Conservation (phyloP, 2,797 vertebrate species). For the Caiman crocodilus region DNA sequence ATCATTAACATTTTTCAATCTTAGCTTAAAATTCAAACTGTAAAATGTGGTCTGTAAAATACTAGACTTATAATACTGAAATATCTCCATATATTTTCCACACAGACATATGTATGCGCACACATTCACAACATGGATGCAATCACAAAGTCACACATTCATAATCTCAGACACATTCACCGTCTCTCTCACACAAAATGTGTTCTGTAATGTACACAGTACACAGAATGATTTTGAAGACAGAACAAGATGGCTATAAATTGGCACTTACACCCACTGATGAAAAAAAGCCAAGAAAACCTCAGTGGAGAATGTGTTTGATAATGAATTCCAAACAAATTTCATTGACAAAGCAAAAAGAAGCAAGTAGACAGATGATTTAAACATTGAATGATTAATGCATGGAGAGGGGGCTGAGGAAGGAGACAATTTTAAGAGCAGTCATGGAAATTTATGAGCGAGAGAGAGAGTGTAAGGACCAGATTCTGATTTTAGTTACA, state of each 20-base stretch:
- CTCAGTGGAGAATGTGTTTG: conserved; percentile 72
- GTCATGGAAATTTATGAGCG: conserved; percentile 75
- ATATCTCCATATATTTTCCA: conserved; percentile 35
- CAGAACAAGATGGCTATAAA: conserved; percentile 68
- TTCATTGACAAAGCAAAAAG: conserved; percentile 80
- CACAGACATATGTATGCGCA: conserved; percentile 53
- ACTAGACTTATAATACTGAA: conserved; percentile 33
- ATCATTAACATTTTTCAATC: not conserved
- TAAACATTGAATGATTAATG: conserved; percentile 71
- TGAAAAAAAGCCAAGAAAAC: conserved; percentile 73
- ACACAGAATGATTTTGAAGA: conserved; percentile 69
- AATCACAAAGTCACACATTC: conserved; percentile 48
- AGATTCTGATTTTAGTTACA: conserved; percentile 70
- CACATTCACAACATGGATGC: conserved; percentile 25
- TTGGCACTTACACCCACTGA: conserved; percentile 71
- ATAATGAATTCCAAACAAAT: conserved; percentile 77
- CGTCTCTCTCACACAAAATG: conserved; percentile 8
- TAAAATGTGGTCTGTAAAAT: conserved; percentile 45
- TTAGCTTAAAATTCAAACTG: conserved; percentile 18
- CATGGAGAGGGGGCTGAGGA: conserved; percentile 43
- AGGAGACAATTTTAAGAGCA: conserved; percentile 60
- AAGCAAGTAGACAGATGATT: conserved; percentile 70
- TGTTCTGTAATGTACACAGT: conserved; percentile 30
- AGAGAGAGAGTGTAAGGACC: conserved; percentile 59
- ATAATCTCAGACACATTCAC: conserved; percentile 28